Conservation (phyloP, 2,888 invertebrate genomes). For the Myathropa florea region DNA sequence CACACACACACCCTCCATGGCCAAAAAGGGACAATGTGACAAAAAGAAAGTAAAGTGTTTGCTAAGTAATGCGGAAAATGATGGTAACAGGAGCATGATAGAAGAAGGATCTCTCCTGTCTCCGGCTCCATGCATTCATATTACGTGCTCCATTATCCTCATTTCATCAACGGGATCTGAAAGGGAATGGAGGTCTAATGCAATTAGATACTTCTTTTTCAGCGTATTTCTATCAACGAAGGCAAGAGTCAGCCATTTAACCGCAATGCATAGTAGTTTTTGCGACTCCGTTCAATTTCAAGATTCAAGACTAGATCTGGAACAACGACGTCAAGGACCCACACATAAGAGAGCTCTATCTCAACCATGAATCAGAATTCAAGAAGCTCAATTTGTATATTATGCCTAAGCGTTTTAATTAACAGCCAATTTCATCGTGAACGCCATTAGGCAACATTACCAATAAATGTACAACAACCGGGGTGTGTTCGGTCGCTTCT, state of each 20-base stretch:
- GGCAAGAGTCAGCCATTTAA: not conserved
- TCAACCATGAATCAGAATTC: constrained; percentile 12
- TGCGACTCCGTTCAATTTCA: not conserved
- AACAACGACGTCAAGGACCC: not conserved
- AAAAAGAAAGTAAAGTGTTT: constrained; percentile 41
- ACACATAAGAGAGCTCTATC: constrained; percentile 3
- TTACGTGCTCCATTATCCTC: constrained; percentile 30
- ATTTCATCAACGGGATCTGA: not conserved
- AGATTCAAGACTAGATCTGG: not conserved
- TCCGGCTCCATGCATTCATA: constrained; percentile 12
- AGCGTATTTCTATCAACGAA: not conserved
- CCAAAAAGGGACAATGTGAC: not conserved
- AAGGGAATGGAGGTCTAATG: constrained; percentile 15
- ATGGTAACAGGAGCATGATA: constrained; percentile 51
- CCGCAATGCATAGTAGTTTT: not conserved
- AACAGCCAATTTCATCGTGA: constrained; percentile 41
- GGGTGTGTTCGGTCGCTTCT: not conserved
- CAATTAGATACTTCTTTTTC: constrained; percentile 48
- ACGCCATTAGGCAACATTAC: constrained; percentile 33
- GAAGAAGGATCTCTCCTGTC: constrained; percentile 36
- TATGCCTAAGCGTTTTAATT: constrained; percentile 45
- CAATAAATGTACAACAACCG: constrained; percentile 39
- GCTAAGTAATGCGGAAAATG: constrained; percentile 56
- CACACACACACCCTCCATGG: not conserved
- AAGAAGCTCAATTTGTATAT: constrained; percentile 45